Evolutionary conservation across 2,888 invertebrate genomes (phyloP), one percentile per base, ranked within the genome.

Genomic region (Anodontia alba): DNA sequence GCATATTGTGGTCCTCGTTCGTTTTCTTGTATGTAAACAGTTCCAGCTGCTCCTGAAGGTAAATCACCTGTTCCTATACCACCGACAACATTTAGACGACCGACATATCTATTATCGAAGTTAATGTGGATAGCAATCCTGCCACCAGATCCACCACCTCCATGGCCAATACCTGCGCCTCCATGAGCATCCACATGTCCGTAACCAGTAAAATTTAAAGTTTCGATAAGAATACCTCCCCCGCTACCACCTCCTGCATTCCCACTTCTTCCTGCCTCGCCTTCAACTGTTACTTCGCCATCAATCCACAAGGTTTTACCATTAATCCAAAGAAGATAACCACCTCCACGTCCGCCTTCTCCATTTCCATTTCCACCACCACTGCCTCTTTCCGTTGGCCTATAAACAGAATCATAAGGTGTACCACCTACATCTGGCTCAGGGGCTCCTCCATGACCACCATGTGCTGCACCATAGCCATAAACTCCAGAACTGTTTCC

Each of bases 211-310:
- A 91, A 85, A 78, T 91, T 90, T 17, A 89, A 81, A 0, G 91
- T 91, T 23, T 87, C 78, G 33, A 91, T 84, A 57, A 90, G 36
- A 15, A 91, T 66, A 23, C 87, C 87, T 23, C 91, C 91, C 38
- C 91, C 91, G 83, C 89, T 89, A 0, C 91, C 91, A 10, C 91
- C 91, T n/a, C 91, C 91, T 69, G 78, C 88, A 75, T 83, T 82
- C 1, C 46, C 62, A 29, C 89, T 88, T 29, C 69, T 72, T 12
- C 91, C 90, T 26, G 80, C 71, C 49, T 82, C 84, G n/a, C 90
- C 91, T 29, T 84, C 86, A 51, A 89, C 80, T 26, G 83, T 83
- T 23, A 91, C 72, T 54, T 83, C 75, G 3, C 91, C 91, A 84
- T 91, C 91, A 42, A 91, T 80, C 78, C 84, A 84, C 62, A 91